Base-by-base conservation (phyloP, 2,888 invertebrate genomes). In the Aphidoletes aphidimyza region DNA sequence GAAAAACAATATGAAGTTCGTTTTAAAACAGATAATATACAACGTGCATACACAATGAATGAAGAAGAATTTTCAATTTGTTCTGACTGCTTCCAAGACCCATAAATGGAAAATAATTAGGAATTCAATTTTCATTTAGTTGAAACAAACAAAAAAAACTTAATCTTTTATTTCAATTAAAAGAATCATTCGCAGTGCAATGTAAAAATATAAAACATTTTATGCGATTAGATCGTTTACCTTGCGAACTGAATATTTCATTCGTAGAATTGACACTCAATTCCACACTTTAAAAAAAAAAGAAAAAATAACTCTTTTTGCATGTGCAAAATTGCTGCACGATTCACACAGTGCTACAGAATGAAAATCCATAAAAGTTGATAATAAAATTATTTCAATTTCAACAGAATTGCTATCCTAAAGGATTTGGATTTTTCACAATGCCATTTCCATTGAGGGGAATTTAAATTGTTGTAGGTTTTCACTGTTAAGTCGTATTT, bases 81-180 rank as follows among this genome's bases (percentile, higher is more conserved):
- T 22, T 54, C 22, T n/a, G n/a, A n/a, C n/a, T n/a, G n/a, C n/a
- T 54, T 22, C n/a, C 54, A 39, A 39, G 11, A 39, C 39, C n/a
- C n/a, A n/a, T n/a, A n/a, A 39, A 39, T 39, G 22, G 22, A 54
- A 22, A 22, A 22, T 22, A n/a, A 47, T 14, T 17, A 47, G 17
- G 47, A 19, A 47, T 11, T 19, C 47, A 11, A 54, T 22, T 3
- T 54, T 54, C n/a, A n/a, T n/a, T 22, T 22, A 54, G 6, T 54
- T 22, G 22, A 54, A n/a, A 54, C 54, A 17, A 19, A 2, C 47
- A 47, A 2, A n/a, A n/a, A n/a, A 54, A 54, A 54, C 54, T 22
- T 54, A 54, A 54, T 22, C 54, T 54, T 22, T 22, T 9, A 22
- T 54, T 54, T 54, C 54, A 54, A 54, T 54, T 54, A 54, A 54